A percentile compares a stretch with the other conserved stretches of the same genome.
Evolutionary conservation across 2,888 invertebrate species (phyloP).

Genomic region (Pyrocoelia pectoralis): DNA sequence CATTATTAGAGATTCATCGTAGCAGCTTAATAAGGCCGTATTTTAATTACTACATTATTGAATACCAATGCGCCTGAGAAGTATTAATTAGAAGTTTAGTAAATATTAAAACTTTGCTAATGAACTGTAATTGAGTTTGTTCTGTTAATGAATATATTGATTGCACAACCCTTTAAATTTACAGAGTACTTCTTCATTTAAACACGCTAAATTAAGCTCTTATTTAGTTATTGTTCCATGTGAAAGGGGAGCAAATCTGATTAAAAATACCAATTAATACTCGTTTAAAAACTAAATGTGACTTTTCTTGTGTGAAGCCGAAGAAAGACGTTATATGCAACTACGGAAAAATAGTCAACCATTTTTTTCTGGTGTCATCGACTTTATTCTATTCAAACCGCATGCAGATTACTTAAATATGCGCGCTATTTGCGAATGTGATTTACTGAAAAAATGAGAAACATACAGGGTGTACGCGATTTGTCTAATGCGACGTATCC

Average conservation of each 20-base stretch:
- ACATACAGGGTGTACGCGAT: too few species aligned
- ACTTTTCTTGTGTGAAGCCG: background rate
- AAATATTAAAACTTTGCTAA: slow-evolving; percentile 60
- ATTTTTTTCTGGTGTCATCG: too few species aligned
- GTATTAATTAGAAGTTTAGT: slow-evolving; percentile 59
- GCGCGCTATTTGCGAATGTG: too few species aligned
- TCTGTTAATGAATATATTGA: slow-evolving; percentile 59
- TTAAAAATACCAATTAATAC: slow-evolving; percentile 16
- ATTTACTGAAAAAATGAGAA: too few species aligned
- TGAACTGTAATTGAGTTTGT: slow-evolving; percentile 60
- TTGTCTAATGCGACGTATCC: too few species aligned
- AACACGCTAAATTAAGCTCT: slow-evolving; percentile 44
- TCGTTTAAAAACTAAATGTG: slow-evolving; percentile 7
- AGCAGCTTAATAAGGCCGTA: slow-evolving; percentile 35
- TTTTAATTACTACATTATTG: slow-evolving; percentile 51
- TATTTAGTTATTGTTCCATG: slow-evolving; percentile 35
- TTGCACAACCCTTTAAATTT: slow-evolving; percentile 52
- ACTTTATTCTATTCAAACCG: too few species aligned
- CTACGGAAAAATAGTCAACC: too few species aligned
- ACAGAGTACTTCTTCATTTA: slow-evolving; percentile 46
- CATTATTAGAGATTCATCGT: slow-evolving; percentile 31
- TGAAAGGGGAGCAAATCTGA: slow-evolving; percentile 28
- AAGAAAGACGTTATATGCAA: too few species aligned
- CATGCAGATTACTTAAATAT: too few species aligned
- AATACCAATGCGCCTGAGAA: slow-evolving; percentile 52